Evolutionary conservation across 2,113 vertebrate genomes (phyloP).

Genomic region (Cyphomyrus plagiostoma): DNA sequence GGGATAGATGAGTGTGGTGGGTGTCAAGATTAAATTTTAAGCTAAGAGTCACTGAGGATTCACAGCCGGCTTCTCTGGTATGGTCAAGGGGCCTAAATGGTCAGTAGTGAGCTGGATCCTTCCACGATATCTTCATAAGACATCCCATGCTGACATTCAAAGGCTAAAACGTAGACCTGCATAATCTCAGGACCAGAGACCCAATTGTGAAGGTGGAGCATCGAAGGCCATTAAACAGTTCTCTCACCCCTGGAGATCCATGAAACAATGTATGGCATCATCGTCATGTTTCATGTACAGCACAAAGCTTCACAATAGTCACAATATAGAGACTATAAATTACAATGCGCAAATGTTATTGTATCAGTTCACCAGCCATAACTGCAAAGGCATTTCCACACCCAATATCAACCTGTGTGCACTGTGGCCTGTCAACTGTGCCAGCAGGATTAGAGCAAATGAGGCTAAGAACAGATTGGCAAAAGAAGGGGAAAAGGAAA

Average conservation of each 20-base stretch:
- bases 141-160: conserved; percentile 69
- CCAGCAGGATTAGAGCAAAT: conserved; percentile 46
- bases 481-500: conserved; percentile 36
- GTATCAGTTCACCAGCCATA: neutral
- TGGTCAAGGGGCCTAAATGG: conserved; percentile 66
- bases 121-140: conserved; percentile 49
- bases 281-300: neutral
- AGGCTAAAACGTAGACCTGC: conserved; percentile 66
- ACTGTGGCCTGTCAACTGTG: conserved; percentile 18
- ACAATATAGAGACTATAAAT: neutral
- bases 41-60: conserved; percentile 53
- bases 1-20: conserved; percentile 55
- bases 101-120: conserved; percentile 42
- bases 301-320: neutral
- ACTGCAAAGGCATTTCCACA: neutral
- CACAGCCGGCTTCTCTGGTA: conserved; percentile 59
- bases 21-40: conserved; percentile 61
- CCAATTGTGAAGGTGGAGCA: no score
- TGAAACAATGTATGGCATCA: neutral
- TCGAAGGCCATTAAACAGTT: neutral
- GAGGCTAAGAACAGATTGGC: conserved; percentile 59
- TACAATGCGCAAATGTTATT: neutral
- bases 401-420: neutral
- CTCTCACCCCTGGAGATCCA: neutral
- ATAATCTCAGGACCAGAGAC: conserved; percentile 34